Evolutionary conservation across 2,797 vertebrate genomes (phyloP).

Genomic region (Gallinago nigripennis): DNA sequence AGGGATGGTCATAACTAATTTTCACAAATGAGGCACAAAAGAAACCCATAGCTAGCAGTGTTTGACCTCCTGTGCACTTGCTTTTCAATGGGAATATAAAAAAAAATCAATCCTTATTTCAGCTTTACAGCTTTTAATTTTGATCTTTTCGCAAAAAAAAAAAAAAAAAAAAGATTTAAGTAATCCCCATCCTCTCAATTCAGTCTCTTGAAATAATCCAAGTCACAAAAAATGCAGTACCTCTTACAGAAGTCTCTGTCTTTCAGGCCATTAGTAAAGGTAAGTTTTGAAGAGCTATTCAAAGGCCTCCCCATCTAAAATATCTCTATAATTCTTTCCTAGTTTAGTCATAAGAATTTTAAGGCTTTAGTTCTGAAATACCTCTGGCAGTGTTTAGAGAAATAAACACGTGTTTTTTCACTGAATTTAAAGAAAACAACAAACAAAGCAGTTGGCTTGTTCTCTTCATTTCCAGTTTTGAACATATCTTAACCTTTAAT

Average conservation of each 20-base stretch:
- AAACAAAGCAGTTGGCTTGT: not conserved
- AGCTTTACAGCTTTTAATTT: not conserved
- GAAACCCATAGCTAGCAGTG: not conserved
- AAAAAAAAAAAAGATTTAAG: not conserved
- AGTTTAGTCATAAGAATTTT: not conserved
- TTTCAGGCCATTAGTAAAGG: not conserved
- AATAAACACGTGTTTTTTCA: not conserved
- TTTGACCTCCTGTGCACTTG: slow-evolving; percentile 29
- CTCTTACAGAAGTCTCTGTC: not conserved
- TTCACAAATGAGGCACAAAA: slow-evolving; percentile 11
- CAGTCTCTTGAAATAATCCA: not conserved
- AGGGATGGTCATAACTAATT: not conserved
- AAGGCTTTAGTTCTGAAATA: not conserved
- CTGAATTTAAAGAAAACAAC: not conserved
- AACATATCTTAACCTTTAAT: not conserved
- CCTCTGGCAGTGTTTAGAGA: not conserved
- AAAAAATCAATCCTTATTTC: not conserved
- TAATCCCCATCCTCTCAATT: not conserved
- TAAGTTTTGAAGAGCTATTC: not conserved
- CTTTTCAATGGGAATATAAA: not conserved
- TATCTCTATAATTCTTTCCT: not conserved
- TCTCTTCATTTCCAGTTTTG: not conserved
- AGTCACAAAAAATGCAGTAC: not conserved
- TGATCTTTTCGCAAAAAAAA: not conserved
- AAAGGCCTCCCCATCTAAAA: not conserved